Conservation (phyloP, 2,888 invertebrate genomes). For the Pyrocoelia pectoralis region DNA sequence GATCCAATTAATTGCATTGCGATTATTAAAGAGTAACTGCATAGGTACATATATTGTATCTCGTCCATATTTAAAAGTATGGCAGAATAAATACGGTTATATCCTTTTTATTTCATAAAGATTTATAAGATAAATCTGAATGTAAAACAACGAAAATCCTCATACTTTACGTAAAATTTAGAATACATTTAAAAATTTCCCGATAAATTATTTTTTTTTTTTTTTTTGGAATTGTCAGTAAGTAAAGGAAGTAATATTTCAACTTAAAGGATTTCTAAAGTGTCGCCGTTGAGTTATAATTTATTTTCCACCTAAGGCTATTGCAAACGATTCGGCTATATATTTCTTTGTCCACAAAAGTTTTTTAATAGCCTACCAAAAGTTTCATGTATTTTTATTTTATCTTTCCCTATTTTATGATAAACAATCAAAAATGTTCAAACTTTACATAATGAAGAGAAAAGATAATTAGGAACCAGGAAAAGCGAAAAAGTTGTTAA, state of each 20-base stretch:
- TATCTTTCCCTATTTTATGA: slow-evolving; percentile 8
- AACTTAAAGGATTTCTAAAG: slow-evolving; percentile 12
- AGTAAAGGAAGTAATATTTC: slow-evolving; percentile 13
- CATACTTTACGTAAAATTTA: too few species aligned
- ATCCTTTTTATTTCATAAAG: too few species aligned
- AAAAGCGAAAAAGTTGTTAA: not conserved
- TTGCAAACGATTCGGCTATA: slow-evolving; percentile 19
- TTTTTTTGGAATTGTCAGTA: not conserved
- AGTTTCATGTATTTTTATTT: slow-evolving; percentile 24
- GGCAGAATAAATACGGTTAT: too few species aligned
- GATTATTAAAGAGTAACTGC: too few species aligned
- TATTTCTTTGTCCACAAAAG: slow-evolving; percentile 17
- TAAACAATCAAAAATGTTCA: slow-evolving; percentile 10
- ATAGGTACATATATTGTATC: too few species aligned
- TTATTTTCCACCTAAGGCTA: slow-evolving; percentile 23
- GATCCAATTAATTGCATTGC: too few species aligned
- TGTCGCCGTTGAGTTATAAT: slow-evolving; percentile 20
- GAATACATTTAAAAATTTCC: not conserved
- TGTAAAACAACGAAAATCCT: too few species aligned
- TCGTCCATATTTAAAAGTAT: too few species aligned
- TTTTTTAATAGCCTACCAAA: slow-evolving; percentile 20
- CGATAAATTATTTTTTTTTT: slow-evolving; percentile 6
- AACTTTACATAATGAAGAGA: not conserved
- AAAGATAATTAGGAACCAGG: slow-evolving; percentile 2
- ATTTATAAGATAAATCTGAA: too few species aligned